These are phyloP conservation scores for Ataeniobius toweri DNA, from an alignment of 2,797 vertebrate genomes.

Conservation along the genomic window DNA sequence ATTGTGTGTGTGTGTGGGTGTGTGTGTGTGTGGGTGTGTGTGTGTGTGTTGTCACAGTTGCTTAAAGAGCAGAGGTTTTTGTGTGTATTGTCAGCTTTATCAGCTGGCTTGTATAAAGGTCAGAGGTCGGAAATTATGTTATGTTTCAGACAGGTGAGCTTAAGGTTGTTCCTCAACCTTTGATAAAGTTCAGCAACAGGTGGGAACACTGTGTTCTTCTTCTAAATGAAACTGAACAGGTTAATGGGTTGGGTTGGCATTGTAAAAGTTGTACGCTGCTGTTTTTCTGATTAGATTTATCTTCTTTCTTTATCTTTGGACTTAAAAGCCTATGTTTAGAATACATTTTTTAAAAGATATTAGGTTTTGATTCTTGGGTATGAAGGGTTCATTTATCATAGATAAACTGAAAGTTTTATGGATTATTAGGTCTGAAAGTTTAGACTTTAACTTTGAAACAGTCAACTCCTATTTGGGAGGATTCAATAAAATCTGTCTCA, in stretches of 20 bases:
- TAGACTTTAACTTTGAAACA: background rate
- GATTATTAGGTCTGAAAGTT: background rate
- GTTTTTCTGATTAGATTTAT: background rate
- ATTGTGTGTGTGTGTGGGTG: background rate
- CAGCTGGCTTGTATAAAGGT: constrained; percentile 40
- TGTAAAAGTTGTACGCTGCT: background rate
- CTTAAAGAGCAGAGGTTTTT: background rate
- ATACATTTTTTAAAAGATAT: background rate
- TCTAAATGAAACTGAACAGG: background rate
- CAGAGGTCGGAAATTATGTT: constrained; percentile 30
- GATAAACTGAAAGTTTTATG: background rate
- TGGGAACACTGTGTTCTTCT: background rate
- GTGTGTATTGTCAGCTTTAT: constrained; percentile 39
- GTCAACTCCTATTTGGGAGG: background rate
- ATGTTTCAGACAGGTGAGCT: constrained; percentile 44
- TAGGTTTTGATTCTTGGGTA: background rate
- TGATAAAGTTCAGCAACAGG: constrained; percentile 10
- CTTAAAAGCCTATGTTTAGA: background rate
- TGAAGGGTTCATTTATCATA: background rate
- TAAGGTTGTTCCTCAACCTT: constrained; percentile 25
- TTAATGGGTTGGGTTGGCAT: background rate
- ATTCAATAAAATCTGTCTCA: no score
- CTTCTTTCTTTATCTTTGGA: background rate
- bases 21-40: background rate
- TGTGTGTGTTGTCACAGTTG: background rate